phyloP scores from a whole-genome alignment of 2,888 invertebrate genomes.

The Andrena haemorrhoa region DNA sequence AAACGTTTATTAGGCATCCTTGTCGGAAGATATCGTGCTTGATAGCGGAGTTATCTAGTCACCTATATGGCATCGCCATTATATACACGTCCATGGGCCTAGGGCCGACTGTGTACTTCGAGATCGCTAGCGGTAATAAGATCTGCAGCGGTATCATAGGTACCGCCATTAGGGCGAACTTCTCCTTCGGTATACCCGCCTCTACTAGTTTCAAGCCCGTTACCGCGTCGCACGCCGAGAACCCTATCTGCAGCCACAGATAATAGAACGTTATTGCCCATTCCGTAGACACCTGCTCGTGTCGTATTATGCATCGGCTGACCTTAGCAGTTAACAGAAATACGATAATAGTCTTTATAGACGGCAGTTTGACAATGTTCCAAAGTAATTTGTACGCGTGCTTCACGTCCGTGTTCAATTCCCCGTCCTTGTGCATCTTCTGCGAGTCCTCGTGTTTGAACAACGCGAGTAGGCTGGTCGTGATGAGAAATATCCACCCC shows the following conservation, averaged over 20 bases:
- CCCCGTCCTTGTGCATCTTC: constrained; percentile 82
- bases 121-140: constrained; percentile 94
- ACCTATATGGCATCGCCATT: constrained; percentile 94
- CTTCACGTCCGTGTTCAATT: constrained; percentile 86
- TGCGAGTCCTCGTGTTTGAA: constrained; percentile 92
- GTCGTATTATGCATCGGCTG: constrained; percentile 11
- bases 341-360: constrained; percentile 91
- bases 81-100: constrained; percentile 95
- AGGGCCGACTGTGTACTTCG: constrained; percentile 94
- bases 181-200: constrained; percentile 98
- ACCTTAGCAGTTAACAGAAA: constrained; percentile 96
- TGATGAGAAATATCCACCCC: constrained; percentile 95
- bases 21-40: constrained; percentile 1
- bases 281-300: neutral
- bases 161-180: constrained; percentile 95
- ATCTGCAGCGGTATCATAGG: constrained; percentile 98
- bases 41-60: constrained; percentile 36
- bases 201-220: constrained; percentile 98
- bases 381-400: constrained; percentile 94
- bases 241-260: constrained; percentile 91
- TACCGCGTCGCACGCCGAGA: constrained; percentile 97
- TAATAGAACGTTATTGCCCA: neutral
- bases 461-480: constrained; percentile 95
- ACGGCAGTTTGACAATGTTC: constrained; percentile 93
- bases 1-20: constrained; percentile 9